These are phyloP conservation scores for Dasypolia templi DNA, from an alignment of 2,888 invertebrate genomes.

Conservation along the genomic window DNA sequence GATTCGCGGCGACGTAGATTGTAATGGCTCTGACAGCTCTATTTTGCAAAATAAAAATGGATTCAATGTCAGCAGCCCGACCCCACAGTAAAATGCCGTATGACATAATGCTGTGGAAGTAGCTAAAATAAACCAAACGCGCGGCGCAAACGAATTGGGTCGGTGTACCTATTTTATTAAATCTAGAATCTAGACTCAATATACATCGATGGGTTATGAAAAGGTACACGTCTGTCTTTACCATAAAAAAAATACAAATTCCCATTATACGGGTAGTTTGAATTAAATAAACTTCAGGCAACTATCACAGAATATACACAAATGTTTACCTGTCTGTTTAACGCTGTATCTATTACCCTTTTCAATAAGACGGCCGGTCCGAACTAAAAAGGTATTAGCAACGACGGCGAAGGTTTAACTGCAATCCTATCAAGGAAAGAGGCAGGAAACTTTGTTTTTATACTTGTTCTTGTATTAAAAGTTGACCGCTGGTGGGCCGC, in stretches of 20 bases:
- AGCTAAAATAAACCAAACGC: too few species aligned
- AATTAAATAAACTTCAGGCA: slow-evolving; percentile 28
- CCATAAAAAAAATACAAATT: slow-evolving; percentile 3
- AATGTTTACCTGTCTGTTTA: slow-evolving; percentile 24
- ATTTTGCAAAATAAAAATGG: too few species aligned
- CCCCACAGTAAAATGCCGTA: too few species aligned
- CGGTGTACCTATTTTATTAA: neutral
- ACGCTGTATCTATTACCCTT: slow-evolving; percentile 42
- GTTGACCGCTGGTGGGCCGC: slow-evolving; percentile 31
- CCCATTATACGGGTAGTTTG: slow-evolving; percentile 12
- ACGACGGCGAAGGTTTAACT: slow-evolving; percentile 54
- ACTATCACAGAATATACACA: slow-evolving; percentile 14
- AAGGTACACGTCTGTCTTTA: slow-evolving; percentile 1
- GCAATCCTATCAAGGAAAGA: slow-evolving; percentile 56
- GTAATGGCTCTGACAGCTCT: too few species aligned
- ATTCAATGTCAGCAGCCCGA: too few species aligned
- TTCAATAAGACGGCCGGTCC: slow-evolving; percentile 49
- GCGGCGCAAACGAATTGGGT: too few species aligned
- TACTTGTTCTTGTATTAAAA: slow-evolving; percentile 51
- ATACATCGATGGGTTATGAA: neutral
- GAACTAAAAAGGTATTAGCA: slow-evolving; percentile 46
- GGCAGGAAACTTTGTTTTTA: slow-evolving; percentile 45
- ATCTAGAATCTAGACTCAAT: neutral
- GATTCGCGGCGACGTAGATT: too few species aligned
- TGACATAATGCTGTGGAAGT: too few species aligned